Percentiles rank a stretch among this genome's conserved stretches.
phyloP scores from a whole-genome alignment of 1,140 invertebrate species.

The Sipha flava region DNA sequence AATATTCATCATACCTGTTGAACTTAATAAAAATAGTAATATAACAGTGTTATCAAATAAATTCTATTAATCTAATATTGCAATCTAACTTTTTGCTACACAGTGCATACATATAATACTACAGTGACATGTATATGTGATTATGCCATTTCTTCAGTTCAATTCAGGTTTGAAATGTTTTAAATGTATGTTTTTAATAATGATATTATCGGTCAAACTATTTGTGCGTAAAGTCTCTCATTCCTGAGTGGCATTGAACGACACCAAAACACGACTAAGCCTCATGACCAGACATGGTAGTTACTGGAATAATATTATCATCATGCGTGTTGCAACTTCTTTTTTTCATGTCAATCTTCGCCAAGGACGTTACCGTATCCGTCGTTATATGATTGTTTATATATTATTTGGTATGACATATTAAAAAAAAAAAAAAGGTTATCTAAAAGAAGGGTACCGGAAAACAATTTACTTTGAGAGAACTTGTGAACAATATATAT shows the following conservation, averaged over 20 bases:
- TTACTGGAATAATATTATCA: slow-evolving; percentile 29
- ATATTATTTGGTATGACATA: not conserved
- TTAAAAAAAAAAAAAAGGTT: not conserved
- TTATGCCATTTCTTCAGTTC: not conserved
- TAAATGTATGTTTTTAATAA: not conserved
- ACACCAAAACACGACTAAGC: slow-evolving; percentile 21
- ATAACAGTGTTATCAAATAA: too few relatives aligned
- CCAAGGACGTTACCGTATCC: slow-evolving; percentile 24
- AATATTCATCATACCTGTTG: too few relatives aligned
- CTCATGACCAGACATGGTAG: slow-evolving; percentile 31
- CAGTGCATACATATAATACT: too few relatives aligned
- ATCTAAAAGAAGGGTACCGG: not conserved
- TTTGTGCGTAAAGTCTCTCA: not conserved
- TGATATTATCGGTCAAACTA: not conserved
- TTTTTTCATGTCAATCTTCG: slow-evolving; percentile 30
- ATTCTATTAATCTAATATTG: too few relatives aligned
- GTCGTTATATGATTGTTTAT: not conserved
- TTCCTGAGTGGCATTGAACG: slow-evolving; percentile 25
- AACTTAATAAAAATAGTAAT: too few relatives aligned
- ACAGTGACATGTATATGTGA: not conserved
- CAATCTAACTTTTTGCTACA: too few relatives aligned
- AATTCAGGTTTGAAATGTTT: not conserved
- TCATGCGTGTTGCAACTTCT: slow-evolving; percentile 24
- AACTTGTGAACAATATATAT: not conserved
- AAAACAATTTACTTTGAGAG: not conserved